These are phyloP conservation scores for Ricordea florida DNA, from an alignment of 92 coral and sea anemone genomes.

Conservation along the genomic window DNA sequence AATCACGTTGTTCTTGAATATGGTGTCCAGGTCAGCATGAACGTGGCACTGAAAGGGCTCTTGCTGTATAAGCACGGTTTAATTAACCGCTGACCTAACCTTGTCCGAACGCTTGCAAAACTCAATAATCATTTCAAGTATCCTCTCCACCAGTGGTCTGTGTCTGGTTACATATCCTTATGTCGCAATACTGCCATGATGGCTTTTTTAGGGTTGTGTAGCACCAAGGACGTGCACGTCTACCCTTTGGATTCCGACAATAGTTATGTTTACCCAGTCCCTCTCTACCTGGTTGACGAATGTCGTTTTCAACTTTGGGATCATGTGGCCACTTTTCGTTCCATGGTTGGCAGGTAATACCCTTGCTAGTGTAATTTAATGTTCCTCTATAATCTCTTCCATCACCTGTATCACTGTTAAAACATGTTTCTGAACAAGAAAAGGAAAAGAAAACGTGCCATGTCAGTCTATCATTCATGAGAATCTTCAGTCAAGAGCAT, in stretches of 20 bases:
- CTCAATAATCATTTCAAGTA: conserved; percentile 1
- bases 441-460: background rate
- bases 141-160: background rate
- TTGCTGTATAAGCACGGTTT: background rate
- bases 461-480: background rate
- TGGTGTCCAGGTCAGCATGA: background rate
- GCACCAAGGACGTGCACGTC: conserved; percentile 91
- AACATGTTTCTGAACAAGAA: conserved; percentile 51
- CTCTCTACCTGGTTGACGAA: conserved; percentile 36
- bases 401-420: conserved; percentile 62
- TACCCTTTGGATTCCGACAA: conserved; percentile 91
- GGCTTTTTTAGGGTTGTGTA: conserved; percentile 84
- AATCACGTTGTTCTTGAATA: background rate
- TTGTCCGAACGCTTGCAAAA: background rate
- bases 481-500: no score
- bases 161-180: conserved; percentile 63
- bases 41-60: background rate
- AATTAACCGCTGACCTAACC: background rate
- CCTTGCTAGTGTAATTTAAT: conserved; percentile 82
- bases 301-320: conserved; percentile 52
- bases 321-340: conserved; percentile 89
- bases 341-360: conserved; percentile 95
- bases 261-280: conserved; percentile 90
- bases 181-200: conserved; percentile 93
- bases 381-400: conserved; percentile 86